Evolutionary conservation across 2,113 vertebrate genomes (phyloP).

Genomic region (Trachemys scripta): DNA sequence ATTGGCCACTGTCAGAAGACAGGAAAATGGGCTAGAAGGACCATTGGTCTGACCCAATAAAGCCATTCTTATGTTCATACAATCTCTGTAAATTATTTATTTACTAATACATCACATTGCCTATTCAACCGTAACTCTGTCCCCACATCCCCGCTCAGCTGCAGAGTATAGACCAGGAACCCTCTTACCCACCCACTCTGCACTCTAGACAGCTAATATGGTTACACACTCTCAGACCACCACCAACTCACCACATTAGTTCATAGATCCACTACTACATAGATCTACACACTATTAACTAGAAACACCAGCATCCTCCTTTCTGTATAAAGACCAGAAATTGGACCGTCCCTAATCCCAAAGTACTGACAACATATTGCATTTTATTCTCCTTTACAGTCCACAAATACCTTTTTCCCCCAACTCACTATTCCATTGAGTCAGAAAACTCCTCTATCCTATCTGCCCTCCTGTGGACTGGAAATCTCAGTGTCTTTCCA

Average conservation of each 20-base stretch:
- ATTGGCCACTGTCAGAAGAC: too few relatives aligned
- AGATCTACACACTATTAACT: background rate
- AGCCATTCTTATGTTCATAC: background rate
- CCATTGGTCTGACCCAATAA: too few relatives aligned
- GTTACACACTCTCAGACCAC: background rate
- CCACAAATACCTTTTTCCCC: background rate
- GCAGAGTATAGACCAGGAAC: background rate
- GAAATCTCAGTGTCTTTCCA: background rate
- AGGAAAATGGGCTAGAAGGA: too few relatives aligned
- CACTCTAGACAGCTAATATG: background rate
- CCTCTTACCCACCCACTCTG: background rate
- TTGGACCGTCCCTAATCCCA: background rate
- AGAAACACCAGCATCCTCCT: background rate
- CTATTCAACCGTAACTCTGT: background rate
- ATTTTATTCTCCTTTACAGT: background rate
- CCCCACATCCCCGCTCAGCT: background rate
- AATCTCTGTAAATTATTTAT: conserved; percentile 58
- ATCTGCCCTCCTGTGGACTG: background rate
- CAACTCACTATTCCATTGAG: background rate
- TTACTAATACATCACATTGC: conserved; percentile 29
- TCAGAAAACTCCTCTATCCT: background rate
- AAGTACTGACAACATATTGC: background rate
- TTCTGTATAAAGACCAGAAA: background rate
- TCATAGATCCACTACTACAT: too few relatives aligned
- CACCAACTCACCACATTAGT: background rate